phyloP scores from a whole-genome alignment of 2,113 vertebrate genomes.

The Chlorodrepanis virens region DNA sequence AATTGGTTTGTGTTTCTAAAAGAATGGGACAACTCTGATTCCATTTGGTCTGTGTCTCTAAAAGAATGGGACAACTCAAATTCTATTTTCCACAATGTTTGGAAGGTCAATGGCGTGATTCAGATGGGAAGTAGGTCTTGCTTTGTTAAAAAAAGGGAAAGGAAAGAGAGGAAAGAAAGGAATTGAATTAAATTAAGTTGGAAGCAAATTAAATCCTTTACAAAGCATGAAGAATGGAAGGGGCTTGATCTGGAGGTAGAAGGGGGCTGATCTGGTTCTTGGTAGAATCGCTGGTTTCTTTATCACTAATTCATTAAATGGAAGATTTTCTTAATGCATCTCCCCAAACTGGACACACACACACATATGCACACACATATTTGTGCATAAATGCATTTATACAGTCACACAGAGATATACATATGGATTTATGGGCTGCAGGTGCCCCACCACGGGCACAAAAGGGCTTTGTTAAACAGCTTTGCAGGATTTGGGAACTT shows the following conservation, averaged over 20 bases:
- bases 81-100: conserved; percentile 14
- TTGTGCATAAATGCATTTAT: not conserved
- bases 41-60: not conserved
- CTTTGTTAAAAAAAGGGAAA: not conserved
- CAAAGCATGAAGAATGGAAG: not conserved
- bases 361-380: not conserved
- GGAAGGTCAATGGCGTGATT: conserved; percentile 1
- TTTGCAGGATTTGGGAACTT: not conserved
- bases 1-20: not conserved
- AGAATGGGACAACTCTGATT: not conserved
- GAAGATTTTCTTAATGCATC: conserved; percentile 17
- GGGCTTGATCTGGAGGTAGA: not conserved
- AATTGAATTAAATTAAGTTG: not conserved
- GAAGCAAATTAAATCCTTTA: not conserved
- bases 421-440: not conserved
- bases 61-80: not conserved
- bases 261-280: not conserved
- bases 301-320: not conserved
- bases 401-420: not conserved
- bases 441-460: not conserved
- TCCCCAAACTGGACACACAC: not conserved
- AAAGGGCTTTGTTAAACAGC: not conserved
- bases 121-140: not conserved
- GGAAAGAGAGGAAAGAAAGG: not conserved
- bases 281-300: not conserved